Percentiles rank a stretch among this genome's conserved stretches.
Conservation (phyloP, 2,113 vertebrate species). For the Varanus salvator region DNA sequence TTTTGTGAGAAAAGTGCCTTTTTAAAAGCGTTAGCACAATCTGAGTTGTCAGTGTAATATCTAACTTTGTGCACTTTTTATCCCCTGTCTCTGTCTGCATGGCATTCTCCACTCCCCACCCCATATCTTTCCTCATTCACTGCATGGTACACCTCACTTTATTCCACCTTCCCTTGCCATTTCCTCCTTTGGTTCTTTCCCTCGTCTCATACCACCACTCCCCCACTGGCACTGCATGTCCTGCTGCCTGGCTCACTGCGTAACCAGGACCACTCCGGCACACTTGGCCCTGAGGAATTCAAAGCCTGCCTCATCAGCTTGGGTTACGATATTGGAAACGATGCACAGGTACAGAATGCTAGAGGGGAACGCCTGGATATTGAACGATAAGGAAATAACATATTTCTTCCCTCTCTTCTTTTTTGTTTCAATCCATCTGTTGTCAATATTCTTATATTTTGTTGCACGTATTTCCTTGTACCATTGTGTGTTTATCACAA, state of each 20-base stretch:
- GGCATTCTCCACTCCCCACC: constrained; percentile 63
- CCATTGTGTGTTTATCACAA: constrained; percentile 29
- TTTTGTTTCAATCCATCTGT: constrained; percentile 72
- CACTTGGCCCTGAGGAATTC: constrained; percentile 98
- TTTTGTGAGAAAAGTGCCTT: constrained; percentile 63
- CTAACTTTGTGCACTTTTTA: constrained; percentile 85
- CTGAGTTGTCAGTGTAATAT: constrained; percentile 72
- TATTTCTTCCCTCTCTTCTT: constrained; percentile 78
- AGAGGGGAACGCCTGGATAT: constrained; percentile 74
- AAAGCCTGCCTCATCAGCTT: constrained; percentile 99
- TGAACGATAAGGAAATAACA: constrained; percentile 78
- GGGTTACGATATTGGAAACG: constrained; percentile 99
- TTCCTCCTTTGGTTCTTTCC: constrained; percentile 39
- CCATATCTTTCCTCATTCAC: constrained; percentile 68
- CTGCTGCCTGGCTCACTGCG: constrained; percentile 87
- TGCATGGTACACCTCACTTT: constrained; percentile 83
- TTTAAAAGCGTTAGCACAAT: constrained; percentile 68
- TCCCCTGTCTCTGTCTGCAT: constrained; percentile 77
- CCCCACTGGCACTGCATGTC: constrained; percentile 73
- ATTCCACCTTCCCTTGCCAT: constrained; percentile 49
- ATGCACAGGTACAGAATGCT: constrained; percentile 93
- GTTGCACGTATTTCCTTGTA: constrained; percentile 2
- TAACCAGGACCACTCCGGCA: constrained; percentile 98
- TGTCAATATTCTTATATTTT: constrained; percentile 53
- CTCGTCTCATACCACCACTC: constrained; percentile 62